Evolutionary conservation across 1,140 invertebrate genomes (phyloP), one percentile per base, ranked within the genome.

Genomic region (Papilio machaon): DNA sequence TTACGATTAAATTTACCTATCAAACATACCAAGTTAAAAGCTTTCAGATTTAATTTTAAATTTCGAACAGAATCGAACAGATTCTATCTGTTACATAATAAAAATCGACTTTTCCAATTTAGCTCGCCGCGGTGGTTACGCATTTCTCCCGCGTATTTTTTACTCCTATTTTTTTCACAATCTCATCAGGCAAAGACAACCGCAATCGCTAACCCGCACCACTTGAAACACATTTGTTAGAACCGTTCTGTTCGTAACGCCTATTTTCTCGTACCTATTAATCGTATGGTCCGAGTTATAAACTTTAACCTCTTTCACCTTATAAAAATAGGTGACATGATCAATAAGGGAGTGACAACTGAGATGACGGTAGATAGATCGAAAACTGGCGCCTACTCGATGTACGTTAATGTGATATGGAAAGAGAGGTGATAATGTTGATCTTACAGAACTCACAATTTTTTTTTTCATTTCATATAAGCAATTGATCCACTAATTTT

Each of bases 221-320:
- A 76, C 74, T 76, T 49, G 74, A 76, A 76, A 54, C 74, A 76
- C 74, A 76, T 76, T 76, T 76, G 74, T 76, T 76, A 47, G 74
- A 76, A 52, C 46, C 74, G 47, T 76, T 76, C 74, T 76, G 74
- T 76, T 76, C 74, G 74, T 76, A 76, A 76, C 74, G 46, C 74
- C 74, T 76, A 49, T 76, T 52, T 76, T 76, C 74, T 52, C 74
- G 19, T 76, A 76, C 74, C 43, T 52, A 76, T 76, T 52, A 76
- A 76, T 76, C 19, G n/a, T 76, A 23, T 52, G 74, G 74, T 76
- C 43, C 74, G 54, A 76, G 74, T 52, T 2, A 76, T 52, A 76
- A 76, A n/a, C 6, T 38, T 43, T 2, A 43, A 43, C 38, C 38
- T 2, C 38, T 43, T 43, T 43, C 38, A 43, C 3, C 2, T 3